These are phyloP conservation scores for Prolemur simus DNA, from an alignment of 2,113 vertebrate genomes.

Conservation along the genomic window DNA sequence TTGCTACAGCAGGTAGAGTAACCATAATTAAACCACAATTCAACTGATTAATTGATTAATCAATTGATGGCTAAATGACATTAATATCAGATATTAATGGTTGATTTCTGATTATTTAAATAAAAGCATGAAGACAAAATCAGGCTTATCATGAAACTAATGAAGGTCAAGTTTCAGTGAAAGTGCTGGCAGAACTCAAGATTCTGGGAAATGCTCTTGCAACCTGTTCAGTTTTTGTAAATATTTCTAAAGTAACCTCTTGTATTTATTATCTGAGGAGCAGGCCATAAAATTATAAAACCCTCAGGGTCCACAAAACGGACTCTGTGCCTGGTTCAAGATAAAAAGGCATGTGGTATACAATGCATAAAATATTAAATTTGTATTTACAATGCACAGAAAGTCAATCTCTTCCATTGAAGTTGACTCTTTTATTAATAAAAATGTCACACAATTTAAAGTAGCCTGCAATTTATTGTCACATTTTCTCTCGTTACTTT, in stretches of 20 bases:
- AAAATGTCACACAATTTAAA: constrained; percentile 69
- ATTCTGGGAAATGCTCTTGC: background rate
- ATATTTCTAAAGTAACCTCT: background rate
- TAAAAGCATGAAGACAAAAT: background rate
- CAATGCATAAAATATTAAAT: constrained; percentile 30
- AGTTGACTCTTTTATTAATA: constrained; percentile 66
- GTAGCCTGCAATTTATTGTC: constrained; percentile 69
- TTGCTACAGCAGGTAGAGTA: background rate
- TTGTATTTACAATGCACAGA: constrained; percentile 48
- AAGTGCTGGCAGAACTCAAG: background rate
- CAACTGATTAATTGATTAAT: background rate
- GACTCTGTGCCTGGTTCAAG: background rate
- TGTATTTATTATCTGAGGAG: background rate
- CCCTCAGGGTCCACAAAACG: background rate
- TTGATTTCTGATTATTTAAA: background rate
- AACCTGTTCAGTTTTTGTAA: background rate
- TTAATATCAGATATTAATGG: background rate
- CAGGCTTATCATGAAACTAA: background rate
- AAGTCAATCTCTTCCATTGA: constrained; percentile 42
- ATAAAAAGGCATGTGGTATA: background rate
- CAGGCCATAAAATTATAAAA: background rate
- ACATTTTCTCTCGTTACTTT: constrained; percentile 72
- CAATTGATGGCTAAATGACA: background rate
- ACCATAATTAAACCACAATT: background rate
- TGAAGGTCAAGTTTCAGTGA: background rate